A percentile compares a stretch with the other conserved stretches of the same genome.
Evolutionary conservation across 2,797 vertebrate species (phyloP).

Genomic region (Anguilla megastoma): DNA sequence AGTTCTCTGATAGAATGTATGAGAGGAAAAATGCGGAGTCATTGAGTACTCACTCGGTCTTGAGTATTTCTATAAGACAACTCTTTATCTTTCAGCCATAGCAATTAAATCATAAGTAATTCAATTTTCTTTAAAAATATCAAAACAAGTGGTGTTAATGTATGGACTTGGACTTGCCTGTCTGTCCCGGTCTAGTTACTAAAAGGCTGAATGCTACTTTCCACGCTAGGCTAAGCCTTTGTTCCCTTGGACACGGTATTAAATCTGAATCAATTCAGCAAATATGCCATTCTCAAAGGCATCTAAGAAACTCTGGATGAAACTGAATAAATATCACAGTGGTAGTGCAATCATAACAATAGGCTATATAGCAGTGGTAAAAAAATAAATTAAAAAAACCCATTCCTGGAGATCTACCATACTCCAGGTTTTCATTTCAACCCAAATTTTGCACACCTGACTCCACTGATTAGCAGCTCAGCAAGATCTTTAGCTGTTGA

Average conservation of each 20-base stretch:
- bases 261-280: not conserved
- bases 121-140: too few relatives aligned
- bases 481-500: too few relatives aligned
- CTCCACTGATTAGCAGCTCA: too few relatives aligned
- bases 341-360: not conserved
- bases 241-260: not conserved
- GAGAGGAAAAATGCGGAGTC: not conserved
- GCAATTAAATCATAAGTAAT: not conserved
- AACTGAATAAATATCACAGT: not conserved
- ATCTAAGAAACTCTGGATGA: not conserved
- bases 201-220: not conserved
- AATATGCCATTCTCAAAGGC: not conserved
- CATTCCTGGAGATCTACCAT: too few relatives aligned
- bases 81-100: not conserved
- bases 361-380: too few relatives aligned
- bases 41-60: not conserved
- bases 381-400: too few relatives aligned
- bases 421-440: too few relatives aligned
- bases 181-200: not conserved
- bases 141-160: not conserved
- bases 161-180: not conserved
- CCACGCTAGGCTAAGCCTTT: not conserved
- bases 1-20: not conserved
- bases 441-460: too few relatives aligned
- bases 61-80: not conserved